These are phyloP conservation scores for Sebastes kiyomatsui DNA, from an alignment of 2,797 vertebrate genomes.

Conservation along the genomic window DNA sequence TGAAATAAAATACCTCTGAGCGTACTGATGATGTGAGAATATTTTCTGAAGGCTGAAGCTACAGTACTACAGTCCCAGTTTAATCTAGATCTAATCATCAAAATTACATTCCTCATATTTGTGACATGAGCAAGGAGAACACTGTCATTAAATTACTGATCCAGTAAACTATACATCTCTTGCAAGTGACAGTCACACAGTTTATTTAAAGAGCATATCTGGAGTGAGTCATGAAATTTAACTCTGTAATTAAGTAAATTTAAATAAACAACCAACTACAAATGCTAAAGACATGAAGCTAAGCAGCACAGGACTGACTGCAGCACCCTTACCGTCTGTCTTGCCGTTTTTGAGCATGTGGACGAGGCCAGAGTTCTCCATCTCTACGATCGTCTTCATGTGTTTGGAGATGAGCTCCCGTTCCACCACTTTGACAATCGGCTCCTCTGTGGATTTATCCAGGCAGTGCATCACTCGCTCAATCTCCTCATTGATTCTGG, in stretches of 20 bases:
- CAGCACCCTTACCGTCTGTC: constrained; percentile 87
- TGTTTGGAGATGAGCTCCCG: constrained; percentile 97
- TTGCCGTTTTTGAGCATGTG: constrained; percentile 99
- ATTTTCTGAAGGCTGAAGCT: neutral
- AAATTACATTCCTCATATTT: neutral
- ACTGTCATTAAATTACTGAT: neutral
- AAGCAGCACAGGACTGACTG: neutral
- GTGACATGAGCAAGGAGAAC: neutral
- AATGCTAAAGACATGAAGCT: neutral
- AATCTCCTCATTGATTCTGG: constrained; percentile 98
- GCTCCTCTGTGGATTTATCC: constrained; percentile 97
- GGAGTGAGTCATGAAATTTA: neutral
- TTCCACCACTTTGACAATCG: constrained; percentile 97
- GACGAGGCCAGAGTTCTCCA: constrained; percentile 97
- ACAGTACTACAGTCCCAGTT: neutral
- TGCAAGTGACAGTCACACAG: neutral
- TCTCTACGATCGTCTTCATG: constrained; percentile 99
- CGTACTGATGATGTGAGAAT: neutral
- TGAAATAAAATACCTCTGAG: neutral
- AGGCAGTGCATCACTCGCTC: constrained; percentile 98
- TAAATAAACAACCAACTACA: neutral
- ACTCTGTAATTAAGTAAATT: neutral
- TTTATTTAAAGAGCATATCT: neutral
- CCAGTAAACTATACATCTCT: neutral
- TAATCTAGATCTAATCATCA: neutral